Percentiles rank a stretch among this genome's conserved stretches.
Conservation (phyloP, 2,797 vertebrate species). For the Corythornis leucogaster region DNA sequence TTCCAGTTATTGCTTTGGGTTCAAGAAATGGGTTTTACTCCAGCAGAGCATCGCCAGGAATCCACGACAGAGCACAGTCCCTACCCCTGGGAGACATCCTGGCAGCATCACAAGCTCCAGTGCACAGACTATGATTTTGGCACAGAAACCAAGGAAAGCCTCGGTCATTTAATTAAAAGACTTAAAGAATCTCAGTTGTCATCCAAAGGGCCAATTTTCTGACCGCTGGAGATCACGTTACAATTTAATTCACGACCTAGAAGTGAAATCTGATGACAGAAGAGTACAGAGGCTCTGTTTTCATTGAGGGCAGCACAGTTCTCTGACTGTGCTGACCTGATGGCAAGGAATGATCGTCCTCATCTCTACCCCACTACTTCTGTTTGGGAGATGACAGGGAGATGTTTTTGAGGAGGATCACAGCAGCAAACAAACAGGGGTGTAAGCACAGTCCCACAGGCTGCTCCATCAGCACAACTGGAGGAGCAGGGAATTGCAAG, state of each 20-base stretch:
- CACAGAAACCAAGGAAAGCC: neutral
- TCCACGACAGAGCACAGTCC: neutral
- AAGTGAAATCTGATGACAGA: constrained; percentile 53
- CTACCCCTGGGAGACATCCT: neutral
- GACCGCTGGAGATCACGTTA: constrained; percentile 26
- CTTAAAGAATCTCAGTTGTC: constrained; percentile 19
- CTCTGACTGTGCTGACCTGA: neutral
- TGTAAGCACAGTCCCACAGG: neutral
- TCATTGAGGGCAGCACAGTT: neutral
- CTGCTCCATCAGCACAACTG: neutral
- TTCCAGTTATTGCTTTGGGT: neutral
- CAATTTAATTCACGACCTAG: constrained; percentile 53
- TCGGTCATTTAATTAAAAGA: constrained; percentile 46
- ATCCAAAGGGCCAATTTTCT: constrained; percentile 51
- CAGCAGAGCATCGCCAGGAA: neutral
- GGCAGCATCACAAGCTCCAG: neutral
- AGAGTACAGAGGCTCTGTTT: neutral
- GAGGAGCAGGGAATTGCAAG: neutral
- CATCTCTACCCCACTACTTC: constrained; percentile 5
- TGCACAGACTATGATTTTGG: neutral
- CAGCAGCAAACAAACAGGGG: neutral
- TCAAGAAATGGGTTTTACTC: neutral
- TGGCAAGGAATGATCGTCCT: neutral
- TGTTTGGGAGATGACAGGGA: neutral
- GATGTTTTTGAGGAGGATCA: neutral